phyloP scores from a whole-genome alignment of 2,797 vertebrate species.

The Rhinogobio ventralis region DNA sequence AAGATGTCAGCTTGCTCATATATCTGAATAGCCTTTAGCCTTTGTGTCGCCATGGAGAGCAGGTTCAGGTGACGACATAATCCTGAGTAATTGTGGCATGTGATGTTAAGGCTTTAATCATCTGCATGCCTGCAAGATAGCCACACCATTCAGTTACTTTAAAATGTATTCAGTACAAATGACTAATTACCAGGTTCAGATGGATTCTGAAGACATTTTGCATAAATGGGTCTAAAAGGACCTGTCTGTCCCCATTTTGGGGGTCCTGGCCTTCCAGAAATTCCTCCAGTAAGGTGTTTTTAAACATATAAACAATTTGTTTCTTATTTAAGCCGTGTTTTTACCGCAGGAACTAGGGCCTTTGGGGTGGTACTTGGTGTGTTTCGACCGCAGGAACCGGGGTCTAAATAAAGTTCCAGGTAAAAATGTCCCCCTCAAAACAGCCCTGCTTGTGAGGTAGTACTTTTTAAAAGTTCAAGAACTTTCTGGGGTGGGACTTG shows the following conservation, averaged over 20 bases:
- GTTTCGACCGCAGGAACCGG: too few species aligned
- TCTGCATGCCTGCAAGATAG: constrained; percentile 59
- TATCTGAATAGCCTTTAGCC: constrained; percentile 70
- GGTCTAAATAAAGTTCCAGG: too few species aligned
- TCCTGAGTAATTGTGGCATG: constrained; percentile 63
- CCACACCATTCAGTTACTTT: constrained; percentile 39
- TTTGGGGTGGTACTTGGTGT: too few species aligned
- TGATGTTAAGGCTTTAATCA: constrained; percentile 62
- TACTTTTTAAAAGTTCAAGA: too few species aligned
- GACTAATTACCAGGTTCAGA: neutral
- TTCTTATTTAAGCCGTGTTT: too few species aligned
- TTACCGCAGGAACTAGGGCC: too few species aligned
- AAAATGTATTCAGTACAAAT: neutral
- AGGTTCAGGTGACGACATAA: constrained; percentile 56
- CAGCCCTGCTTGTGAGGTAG: too few species aligned
- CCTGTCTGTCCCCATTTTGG: neutral
- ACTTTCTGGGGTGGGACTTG: too few species aligned
- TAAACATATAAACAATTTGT: neutral
- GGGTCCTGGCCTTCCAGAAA: neutral
- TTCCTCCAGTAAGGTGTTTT: neutral
- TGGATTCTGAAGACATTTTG: neutral
- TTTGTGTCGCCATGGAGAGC: constrained; percentile 62
- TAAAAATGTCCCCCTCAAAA: too few species aligned
- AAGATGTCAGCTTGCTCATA: constrained; percentile 64
- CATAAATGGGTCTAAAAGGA: neutral